Conservation (phyloP, 2,888 invertebrate species). For the Eretmocerus hayati region DNA sequence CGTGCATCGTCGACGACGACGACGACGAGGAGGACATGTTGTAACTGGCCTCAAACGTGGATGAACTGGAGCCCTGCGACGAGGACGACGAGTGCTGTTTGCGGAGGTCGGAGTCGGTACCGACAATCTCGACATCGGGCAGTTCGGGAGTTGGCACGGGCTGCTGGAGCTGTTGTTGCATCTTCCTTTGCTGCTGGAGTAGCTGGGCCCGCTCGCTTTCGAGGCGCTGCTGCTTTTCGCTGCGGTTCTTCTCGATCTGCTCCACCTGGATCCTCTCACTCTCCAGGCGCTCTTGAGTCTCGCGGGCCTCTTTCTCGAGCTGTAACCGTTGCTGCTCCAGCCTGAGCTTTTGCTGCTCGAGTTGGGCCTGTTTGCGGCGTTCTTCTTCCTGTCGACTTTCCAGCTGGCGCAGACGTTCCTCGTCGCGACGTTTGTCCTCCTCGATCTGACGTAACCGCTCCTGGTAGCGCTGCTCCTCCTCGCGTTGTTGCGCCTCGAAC, state of each 20-base stretch:
- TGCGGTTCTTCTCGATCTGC: background rate
- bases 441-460: too few relatives aligned
- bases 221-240: background rate
- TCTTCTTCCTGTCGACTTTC: too few relatives aligned
- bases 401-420: too few relatives aligned
- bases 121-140: background rate
- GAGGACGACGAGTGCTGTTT: background rate
- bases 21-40: too few relatives aligned
- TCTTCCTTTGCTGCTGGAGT: background rate
- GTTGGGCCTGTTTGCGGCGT: conserved; percentile 7
- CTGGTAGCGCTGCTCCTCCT: conserved; percentile 1
- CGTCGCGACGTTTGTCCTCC: too few relatives aligned
- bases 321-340: conserved; percentile 22
- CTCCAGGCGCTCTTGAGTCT: background rate
- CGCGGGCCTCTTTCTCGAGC: conserved; percentile 20
- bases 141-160: background rate
- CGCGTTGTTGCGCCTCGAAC: too few relatives aligned
- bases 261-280: conserved; percentile 5
- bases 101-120: too few relatives aligned
- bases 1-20: too few relatives aligned
- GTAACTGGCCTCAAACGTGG: background rate
- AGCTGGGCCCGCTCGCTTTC: background rate
- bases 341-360: conserved; percentile 21
- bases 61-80: background rate
- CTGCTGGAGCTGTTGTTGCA: background rate